Base-by-base conservation (phyloP, 2,888 invertebrate species). In the Drosophila colorata region DNA sequence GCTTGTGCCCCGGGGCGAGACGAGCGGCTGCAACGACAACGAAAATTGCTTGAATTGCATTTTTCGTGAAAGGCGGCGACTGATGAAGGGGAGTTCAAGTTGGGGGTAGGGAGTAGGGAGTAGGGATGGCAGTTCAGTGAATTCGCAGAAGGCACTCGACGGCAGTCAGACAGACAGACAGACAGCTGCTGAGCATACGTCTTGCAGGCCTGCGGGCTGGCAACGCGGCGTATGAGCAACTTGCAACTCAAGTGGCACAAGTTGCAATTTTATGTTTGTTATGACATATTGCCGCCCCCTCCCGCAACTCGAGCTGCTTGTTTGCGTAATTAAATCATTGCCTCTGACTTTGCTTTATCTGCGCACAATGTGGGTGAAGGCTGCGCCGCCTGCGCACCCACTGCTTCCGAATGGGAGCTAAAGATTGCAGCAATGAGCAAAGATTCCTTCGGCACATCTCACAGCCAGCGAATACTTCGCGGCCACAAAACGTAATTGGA, bases 11-110 rank as follows among this genome's bases (percentile, higher is more conserved):
- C 35, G 55, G 49, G 46, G 43, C 41, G 41, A 44, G 60, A 52
- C 37, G 33, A 31, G 41, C 53, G 41, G 37, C 37, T 53, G 60
- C 58, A 51, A 49, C 59, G 64, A 57, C 73, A 79, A 73, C 63
- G 74, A 67, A 88, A 88, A 88, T 86, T 72, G 88, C 87, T 83
- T 67, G 69, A 88, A 84, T 83, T 86, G 83, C 87, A 83, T 69
- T 87, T 74, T 68, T 60, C 61, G 59, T 49, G 64, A 40, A 71
- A 71, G 57, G 35, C 66, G 49, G 43, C 47, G 46, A 46, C 73
- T 74, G 63, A 78, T 64, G 59, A 66, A 48, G 56, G 37, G 9
- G 33, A 23, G 44, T 41, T 44, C 33, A 25, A 14, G 31, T 43
- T 9, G 31, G 28, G 1, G 25, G 13, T 5, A 28, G 8, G 25